A percentile compares a stretch with the other conserved stretches of the same genome.
These are phyloP conservation scores for Cordylochernes scorpioides DNA, from an alignment of 2,888 invertebrate species.

Conservation along the genomic window DNA sequence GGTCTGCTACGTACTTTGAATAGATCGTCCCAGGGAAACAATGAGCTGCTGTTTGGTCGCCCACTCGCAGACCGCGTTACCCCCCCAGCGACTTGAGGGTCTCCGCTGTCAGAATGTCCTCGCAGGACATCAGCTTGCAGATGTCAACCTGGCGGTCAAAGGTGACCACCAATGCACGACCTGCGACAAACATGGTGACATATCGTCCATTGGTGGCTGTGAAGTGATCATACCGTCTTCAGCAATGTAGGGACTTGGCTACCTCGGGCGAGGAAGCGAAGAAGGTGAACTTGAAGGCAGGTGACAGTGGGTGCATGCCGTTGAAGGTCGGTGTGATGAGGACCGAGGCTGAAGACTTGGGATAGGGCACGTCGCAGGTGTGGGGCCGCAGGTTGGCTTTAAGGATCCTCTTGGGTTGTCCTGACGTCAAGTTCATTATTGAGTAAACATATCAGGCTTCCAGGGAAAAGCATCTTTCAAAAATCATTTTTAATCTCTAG, in stretches of 20 bases:
- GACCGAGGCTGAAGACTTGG: slow-evolving; percentile 10
- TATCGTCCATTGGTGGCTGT: no score
- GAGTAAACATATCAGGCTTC: no score
- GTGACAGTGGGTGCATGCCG: slow-evolving; percentile 10
- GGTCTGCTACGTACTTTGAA: slow-evolving; percentile 6
- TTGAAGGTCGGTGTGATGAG: slow-evolving; percentile 12
- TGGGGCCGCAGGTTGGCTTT: no score
- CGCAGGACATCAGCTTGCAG: slow-evolving; percentile 9
- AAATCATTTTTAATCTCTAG: no score
- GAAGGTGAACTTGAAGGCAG: slow-evolving; percentile 6
- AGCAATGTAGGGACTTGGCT: slow-evolving; percentile 5
- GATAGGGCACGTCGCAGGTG: slow-evolving; percentile 9
- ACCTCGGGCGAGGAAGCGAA: slow-evolving; percentile 10
- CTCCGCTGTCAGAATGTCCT: slow-evolving; percentile 10
- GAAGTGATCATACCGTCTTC: slow-evolving; percentile 11
- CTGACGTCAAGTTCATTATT: no score
- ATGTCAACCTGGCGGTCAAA: slow-evolving; percentile 14
- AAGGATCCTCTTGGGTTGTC: no score
- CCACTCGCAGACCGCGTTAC: slow-evolving; percentile 14
- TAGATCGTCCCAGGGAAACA: slow-evolving; percentile 11
- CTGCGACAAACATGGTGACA: slow-evolving; percentile 9
- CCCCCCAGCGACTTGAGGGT: slow-evolving; percentile 12
- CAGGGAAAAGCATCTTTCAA: no score
- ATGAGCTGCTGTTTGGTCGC: slow-evolving; percentile 15
- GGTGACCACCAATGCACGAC: slow-evolving; percentile 12